Conservation (phyloP, 1,140 invertebrate species). For the Diorhabda elongata region DNA sequence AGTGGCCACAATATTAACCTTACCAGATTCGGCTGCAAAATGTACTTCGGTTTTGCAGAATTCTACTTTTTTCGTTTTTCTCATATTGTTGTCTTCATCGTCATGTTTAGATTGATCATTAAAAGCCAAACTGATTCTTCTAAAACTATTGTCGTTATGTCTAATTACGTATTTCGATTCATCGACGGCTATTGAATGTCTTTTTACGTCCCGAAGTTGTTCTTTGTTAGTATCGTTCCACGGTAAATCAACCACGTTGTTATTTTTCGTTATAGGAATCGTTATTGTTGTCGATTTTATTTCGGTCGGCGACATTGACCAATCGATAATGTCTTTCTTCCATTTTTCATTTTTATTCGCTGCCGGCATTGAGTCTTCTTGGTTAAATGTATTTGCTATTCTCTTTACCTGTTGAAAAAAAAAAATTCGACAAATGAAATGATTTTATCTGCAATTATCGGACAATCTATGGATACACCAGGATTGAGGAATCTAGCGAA, state of each 20-base stretch:
- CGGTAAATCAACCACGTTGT: slow-evolving; percentile 29
- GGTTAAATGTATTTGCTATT: slow-evolving; percentile 32
- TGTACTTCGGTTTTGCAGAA: slow-evolving; percentile 84
- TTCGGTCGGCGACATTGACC: slow-evolving; percentile 23
- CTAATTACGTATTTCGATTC: slow-evolving; percentile 51
- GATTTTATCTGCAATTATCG: too few species aligned
- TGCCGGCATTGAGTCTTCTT: slow-evolving; percentile 23
- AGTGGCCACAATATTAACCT: slow-evolving; percentile 81
- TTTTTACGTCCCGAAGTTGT: slow-evolving; percentile 43
- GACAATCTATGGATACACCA: too few species aligned
- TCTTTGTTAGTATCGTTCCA: slow-evolving; percentile 41
- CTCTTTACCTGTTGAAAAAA: slow-evolving; percentile 27
- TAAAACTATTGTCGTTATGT: slow-evolving; percentile 30
- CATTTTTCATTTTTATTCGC: slow-evolving; percentile 9
- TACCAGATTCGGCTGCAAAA: slow-evolving; percentile 77
- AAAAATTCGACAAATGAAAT: not conserved
- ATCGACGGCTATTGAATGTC: slow-evolving; percentile 58
- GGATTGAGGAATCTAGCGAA: too few species aligned
- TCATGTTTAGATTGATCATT: slow-evolving; percentile 41
- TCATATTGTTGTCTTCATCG: slow-evolving; percentile 36
- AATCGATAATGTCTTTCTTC: slow-evolving; percentile 6
- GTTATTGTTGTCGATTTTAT: slow-evolving; percentile 40
- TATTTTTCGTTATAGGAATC: slow-evolving; percentile 38
- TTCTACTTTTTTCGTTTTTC: slow-evolving; percentile 69
- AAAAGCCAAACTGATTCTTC: slow-evolving; percentile 47